phyloP scores from a whole-genome alignment of 2,113 vertebrate genomes.

The Rhea americana region DNA sequence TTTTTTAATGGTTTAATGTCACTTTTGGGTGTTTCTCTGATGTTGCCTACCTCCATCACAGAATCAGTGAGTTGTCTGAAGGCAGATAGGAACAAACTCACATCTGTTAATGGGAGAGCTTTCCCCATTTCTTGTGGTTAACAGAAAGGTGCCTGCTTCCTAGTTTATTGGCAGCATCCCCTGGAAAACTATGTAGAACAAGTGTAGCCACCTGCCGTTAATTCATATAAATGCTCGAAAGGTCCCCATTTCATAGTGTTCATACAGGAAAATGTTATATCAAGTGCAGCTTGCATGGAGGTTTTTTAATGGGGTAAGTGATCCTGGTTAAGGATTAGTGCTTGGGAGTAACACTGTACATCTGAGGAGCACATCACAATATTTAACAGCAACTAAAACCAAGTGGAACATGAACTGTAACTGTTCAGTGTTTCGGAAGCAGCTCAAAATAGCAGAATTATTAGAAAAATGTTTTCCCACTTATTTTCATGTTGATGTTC shows the following conservation, averaged over 20 bases:
- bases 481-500: not conserved
- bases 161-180: not conserved
- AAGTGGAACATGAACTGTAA: not conserved
- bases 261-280: not conserved
- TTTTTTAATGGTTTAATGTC: not conserved
- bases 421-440: not conserved
- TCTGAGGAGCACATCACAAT: not conserved
- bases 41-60: not conserved
- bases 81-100: not conserved
- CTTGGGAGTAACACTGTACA: not conserved
- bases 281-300: not conserved
- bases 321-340: not conserved
- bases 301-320: not conserved
- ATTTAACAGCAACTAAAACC: rapidly evolving
- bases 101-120: not conserved
- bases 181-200: not conserved
- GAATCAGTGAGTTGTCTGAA: not conserved
- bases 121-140: not conserved
- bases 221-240: not conserved
- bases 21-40: not conserved
- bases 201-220: not conserved
- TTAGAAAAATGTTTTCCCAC: not conserved
- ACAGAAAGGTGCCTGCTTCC: not conserved
- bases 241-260: rapidly evolving
- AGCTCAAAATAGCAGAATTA: not conserved